Evolutionary conservation across 2,113 vertebrate genomes (phyloP).

Genomic region (Brachypodius melanocephalos): DNA sequence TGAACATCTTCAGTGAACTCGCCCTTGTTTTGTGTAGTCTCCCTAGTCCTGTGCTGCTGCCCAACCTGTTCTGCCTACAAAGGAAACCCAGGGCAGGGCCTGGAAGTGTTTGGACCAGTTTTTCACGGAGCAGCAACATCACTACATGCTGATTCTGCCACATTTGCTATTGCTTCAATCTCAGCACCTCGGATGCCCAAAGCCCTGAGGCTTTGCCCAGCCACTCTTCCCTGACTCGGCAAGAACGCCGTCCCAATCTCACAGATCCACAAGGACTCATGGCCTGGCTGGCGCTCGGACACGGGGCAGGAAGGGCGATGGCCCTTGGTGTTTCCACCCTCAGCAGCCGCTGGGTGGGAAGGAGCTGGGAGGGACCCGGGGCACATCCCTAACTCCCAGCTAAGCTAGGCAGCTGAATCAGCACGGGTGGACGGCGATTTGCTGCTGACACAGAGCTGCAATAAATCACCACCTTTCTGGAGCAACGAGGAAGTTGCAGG

Average conservation of each 20-base stretch:
- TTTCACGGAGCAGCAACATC: not conserved
- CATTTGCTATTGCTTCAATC: not conserved
- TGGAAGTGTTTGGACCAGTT: not conserved
- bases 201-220: not conserved
- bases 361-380: not conserved
- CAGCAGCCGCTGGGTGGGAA: not conserved
- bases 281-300: not conserved
- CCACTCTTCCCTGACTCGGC: not conserved
- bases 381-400: not conserved
- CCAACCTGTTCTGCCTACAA: not conserved
- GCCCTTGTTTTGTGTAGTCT: not conserved
- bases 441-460: conserved; percentile 28
- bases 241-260: not conserved
- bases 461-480: not conserved
- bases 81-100: not conserved
- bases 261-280: accelerated
- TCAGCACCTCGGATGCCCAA: not conserved
- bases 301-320: not conserved
- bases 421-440: not conserved
- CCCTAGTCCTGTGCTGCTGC: not conserved
- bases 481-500: not conserved
- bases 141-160: not conserved
- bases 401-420: not conserved
- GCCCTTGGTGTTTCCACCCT: not conserved
- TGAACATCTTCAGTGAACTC: not conserved